Evolutionary conservation across 2,888 invertebrate species (phyloP).

Genomic region (Uloborus plumipes): DNA sequence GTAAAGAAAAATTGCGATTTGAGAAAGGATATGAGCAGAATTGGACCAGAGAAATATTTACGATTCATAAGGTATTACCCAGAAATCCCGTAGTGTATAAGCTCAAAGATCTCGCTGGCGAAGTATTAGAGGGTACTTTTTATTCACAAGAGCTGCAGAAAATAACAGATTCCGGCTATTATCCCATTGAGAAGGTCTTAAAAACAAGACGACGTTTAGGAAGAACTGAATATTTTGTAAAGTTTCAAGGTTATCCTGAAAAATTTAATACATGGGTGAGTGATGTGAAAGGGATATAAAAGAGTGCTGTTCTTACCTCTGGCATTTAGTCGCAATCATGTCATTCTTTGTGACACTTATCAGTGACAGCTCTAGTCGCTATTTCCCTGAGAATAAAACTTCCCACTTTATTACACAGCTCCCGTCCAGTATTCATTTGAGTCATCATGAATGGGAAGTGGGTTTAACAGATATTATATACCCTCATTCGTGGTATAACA

Average conservation of each 20-base stretch:
- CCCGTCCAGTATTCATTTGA: slow-evolving; percentile 62
- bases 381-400: slow-evolving; percentile 67
- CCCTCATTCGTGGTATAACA: slow-evolving; percentile 48
- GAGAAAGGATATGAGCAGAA: slow-evolving; percentile 58
- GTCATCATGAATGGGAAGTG: slow-evolving; percentile 66
- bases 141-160: slow-evolving; percentile 40
- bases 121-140: slow-evolving; percentile 28
- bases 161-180: slow-evolving; percentile 18
- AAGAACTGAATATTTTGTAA: slow-evolving; percentile 34
- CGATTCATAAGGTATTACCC: slow-evolving; percentile 5
- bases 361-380: slow-evolving; percentile 67
- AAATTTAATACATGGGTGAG: slow-evolving; percentile 36
- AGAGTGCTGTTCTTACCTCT: too few species aligned
- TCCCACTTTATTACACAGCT: slow-evolving; percentile 67
- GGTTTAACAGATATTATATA: slow-evolving; percentile 66
- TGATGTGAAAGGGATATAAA: slow-evolving; percentile 37
- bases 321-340: slow-evolving; percentile 2
- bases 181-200: slow-evolving; percentile 37
- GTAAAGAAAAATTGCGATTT: slow-evolving; percentile 27
- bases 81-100: slow-evolving; percentile 18
- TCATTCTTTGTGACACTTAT: slow-evolving; percentile 66
- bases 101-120: slow-evolving; percentile 12
- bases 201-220: slow-evolving; percentile 11
- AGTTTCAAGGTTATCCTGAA: slow-evolving; percentile 34
- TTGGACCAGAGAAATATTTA: slow-evolving; percentile 42